These are phyloP conservation scores for Poeciliopsis prolifica DNA, from an alignment of 2,113 vertebrate genomes.

Conservation along the genomic window DNA sequence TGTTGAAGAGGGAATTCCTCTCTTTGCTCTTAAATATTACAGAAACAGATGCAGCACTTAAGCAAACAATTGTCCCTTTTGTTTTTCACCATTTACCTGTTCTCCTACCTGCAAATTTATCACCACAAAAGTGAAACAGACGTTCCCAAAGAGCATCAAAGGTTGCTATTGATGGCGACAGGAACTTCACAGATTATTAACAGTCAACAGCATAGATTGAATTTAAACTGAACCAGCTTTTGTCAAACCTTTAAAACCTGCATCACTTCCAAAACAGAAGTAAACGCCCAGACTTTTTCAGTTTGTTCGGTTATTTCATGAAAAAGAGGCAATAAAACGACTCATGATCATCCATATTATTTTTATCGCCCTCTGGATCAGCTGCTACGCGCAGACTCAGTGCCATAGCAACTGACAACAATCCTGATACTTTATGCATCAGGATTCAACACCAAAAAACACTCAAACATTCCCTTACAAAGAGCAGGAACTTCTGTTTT, in stretches of 20 bases:
- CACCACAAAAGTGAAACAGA: neutral
- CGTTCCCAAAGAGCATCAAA: neutral
- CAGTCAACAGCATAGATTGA: too few species aligned
- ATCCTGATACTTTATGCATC: too few species aligned
- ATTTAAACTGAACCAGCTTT: neutral
- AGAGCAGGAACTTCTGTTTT: too few species aligned
- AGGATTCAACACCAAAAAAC: too few species aligned
- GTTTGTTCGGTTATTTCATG: neutral
- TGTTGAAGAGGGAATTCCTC: conserved; percentile 74
- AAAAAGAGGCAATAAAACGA: too few species aligned
- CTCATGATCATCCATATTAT: too few species aligned
- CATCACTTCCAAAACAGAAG: neutral
- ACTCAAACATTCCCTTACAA: too few species aligned
- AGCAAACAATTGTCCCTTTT: neutral
- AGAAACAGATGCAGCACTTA: conserved; percentile 34
- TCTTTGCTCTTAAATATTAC: conserved; percentile 36
- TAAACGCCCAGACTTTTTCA: neutral
- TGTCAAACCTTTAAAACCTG: too few species aligned
- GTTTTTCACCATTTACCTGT: neutral
- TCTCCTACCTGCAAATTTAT: neutral
- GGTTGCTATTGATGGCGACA: neutral
- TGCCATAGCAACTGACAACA: too few species aligned
- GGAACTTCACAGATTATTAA: too few species aligned
- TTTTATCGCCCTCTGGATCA: too few species aligned
- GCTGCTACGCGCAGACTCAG: too few species aligned